These are phyloP conservation scores for Semaprochilodus insignis DNA, from an alignment of 2,797 vertebrate species.

Conservation along the genomic window DNA sequence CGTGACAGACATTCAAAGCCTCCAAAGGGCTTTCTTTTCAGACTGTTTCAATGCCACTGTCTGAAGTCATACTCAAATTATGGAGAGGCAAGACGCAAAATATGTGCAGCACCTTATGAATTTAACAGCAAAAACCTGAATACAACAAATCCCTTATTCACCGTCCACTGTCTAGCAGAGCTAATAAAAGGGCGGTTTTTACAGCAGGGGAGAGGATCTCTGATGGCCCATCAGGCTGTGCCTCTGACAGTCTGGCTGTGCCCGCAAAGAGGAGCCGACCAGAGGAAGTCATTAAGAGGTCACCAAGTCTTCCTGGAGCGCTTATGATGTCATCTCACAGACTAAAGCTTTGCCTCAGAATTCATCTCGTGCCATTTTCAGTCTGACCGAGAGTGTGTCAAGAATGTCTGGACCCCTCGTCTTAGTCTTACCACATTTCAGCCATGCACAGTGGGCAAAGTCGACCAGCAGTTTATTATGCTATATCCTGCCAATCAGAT, in stretches of 20 bases:
- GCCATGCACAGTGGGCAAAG: slow-evolving; percentile 9
- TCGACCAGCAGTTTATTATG: slow-evolving; percentile 38
- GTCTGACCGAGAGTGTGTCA: slow-evolving; percentile 33
- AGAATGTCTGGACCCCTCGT: slow-evolving; percentile 42
- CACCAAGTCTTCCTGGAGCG: slow-evolving; percentile 45
- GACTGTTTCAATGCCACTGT: slow-evolving; percentile 57
- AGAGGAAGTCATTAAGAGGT: slow-evolving; percentile 62
- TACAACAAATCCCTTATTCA: slow-evolving; percentile 45
- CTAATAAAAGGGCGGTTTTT: slow-evolving; percentile 51
- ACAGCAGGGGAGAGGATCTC: slow-evolving; percentile 44
- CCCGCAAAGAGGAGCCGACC: slow-evolving; percentile 30
- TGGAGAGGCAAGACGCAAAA: slow-evolving; percentile 46
- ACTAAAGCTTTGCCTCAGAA: slow-evolving; percentile 35
- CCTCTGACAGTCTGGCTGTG: slow-evolving; percentile 37
- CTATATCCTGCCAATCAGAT: slow-evolving; percentile 31
- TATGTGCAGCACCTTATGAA: slow-evolving; percentile 51
- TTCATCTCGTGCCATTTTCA: slow-evolving; percentile 48
- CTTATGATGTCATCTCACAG: slow-evolving; percentile 54
- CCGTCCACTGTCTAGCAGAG: slow-evolving; percentile 41
- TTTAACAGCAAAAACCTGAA: slow-evolving; percentile 38
- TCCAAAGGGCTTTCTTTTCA: slow-evolving; percentile 48
- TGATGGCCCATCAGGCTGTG: slow-evolving; percentile 39
- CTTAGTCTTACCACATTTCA: slow-evolving; percentile 44
- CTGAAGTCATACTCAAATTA: slow-evolving; percentile 60
- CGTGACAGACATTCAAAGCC: slow-evolving; percentile 59